Base-by-base conservation (phyloP, 2,797 vertebrate genomes). In the Hippoglossus hippoglossus region DNA sequence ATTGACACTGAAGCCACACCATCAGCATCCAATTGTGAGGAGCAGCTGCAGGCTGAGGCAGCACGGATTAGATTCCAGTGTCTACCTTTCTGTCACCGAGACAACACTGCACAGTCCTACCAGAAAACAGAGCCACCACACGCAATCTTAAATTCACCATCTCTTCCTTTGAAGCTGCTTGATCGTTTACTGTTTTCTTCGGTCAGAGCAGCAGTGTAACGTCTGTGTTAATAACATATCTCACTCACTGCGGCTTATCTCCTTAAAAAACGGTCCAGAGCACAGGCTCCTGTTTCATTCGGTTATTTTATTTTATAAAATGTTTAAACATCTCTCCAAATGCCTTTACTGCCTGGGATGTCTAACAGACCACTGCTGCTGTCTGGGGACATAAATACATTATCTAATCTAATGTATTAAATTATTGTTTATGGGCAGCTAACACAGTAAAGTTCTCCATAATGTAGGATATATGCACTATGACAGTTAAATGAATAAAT, bases 211-310 rank as follows among this genome's bases (percentile, higher is more conserved):
- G 47, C 34, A 18, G 34, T 22, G 51, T 59, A 59, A 61, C 55
- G 59, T 76, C 61, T 64, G 65, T 16, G 58, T 67, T 75, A 81
- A 74, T 71, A 77, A 31, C 57, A 24, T 61, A 41, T 55, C 62
- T 75, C 47, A 34, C 19, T 51, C 28, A 44, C 46, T 44, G 63
- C 2, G 0, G 55, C 68, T 67, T 62, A 73, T 81, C 70, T 71
- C 34, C 62, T 73, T 66, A n/a, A 64, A 66, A 86, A 76, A 87
- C n/a, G 72, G 62, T 71, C 59, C 52, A 52, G 10, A 54, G 71
- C 66, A 61, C 67, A 76, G 60, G 75, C 64, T 71, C 56, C 62
- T 68, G 24, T 24, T 72, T 44, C 51, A 75, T n/a, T 13, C 57
- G 4, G 4, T 46, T 46, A 5, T 46, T 46, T 50, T 74, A 39